These are phyloP conservation scores for Panulirus ornatus DNA, from an alignment of 1,140 invertebrate species.

Conservation along the genomic window DNA sequence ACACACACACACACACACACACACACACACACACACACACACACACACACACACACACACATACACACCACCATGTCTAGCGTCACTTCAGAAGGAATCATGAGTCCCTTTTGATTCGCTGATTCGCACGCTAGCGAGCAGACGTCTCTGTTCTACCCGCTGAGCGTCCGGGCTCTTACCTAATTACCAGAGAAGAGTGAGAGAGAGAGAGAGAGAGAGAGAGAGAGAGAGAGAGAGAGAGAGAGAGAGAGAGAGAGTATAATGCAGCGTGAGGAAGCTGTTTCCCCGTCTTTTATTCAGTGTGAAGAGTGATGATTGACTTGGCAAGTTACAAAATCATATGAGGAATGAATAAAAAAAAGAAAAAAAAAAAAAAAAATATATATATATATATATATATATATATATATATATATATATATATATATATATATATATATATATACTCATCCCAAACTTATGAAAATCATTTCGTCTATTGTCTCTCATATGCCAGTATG, in stretches of 20 bases:
- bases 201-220: conserved; percentile 3
- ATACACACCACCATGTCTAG: too few relatives aligned
- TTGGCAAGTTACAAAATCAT: neutral
- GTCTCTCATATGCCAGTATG: neutral
- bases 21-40: too few relatives aligned
- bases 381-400: neutral
- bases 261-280: neutral
- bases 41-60: too few relatives aligned
- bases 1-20: too few relatives aligned
- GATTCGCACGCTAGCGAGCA: too few relatives aligned
- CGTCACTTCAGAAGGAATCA: too few relatives aligned
- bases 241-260: neutral
- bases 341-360: neutral
- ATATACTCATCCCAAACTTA: neutral
- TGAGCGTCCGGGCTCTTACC: neutral
- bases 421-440: neutral
- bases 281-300: neutral
- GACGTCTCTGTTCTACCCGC: too few relatives aligned
- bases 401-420: neutral
- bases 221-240: neutral
- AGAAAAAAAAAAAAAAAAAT: neutral
- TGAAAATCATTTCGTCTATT: neutral
- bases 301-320: neutral
- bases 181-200: too few relatives aligned
- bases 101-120: too few relatives aligned